A percentile compares a stretch with the other conserved stretches of the same genome.
These are phyloP conservation scores for Drosophila gunungcola DNA, from an alignment of 1,140 invertebrate genomes.

Conservation along the genomic window DNA sequence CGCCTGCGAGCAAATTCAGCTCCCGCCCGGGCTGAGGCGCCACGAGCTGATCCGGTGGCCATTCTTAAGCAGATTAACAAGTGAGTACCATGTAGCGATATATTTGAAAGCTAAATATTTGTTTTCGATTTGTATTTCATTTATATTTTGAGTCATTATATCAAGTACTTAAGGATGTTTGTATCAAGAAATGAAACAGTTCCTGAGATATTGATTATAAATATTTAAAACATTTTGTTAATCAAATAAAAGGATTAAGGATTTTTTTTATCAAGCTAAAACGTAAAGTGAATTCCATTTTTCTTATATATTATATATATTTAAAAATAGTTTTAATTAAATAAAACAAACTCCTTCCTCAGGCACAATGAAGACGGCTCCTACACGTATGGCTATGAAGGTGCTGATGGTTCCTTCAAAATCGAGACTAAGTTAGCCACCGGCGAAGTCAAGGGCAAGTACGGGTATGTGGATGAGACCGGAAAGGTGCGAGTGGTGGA, in stretches of 20 bases:
- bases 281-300: too few relatives aligned
- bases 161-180: too few relatives aligned
- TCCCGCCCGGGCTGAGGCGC: conserved; percentile 84
- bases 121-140: neutral
- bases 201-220: too few relatives aligned
- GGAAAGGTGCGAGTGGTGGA: conserved; percentile 92
- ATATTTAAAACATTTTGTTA: too few relatives aligned
- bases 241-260: too few relatives aligned
- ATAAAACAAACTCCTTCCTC: conserved; percentile 4
- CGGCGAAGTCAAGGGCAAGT: conserved; percentile 93
- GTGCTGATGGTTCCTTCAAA: conserved; percentile 93
- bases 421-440: conserved; percentile 92
- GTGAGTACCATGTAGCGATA: conserved; percentile 75
- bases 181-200: too few relatives aligned
- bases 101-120: too few relatives aligned
- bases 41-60: conserved; percentile 89
- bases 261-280: too few relatives aligned
- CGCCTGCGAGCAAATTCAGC: conserved; percentile 84
- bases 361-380: conserved; percentile 94
- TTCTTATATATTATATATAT: too few relatives aligned
- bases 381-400: conserved; percentile 94
- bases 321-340: neutral
- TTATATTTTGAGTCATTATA: neutral
- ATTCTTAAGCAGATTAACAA: conserved; percentile 94
- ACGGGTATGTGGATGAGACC: conserved; percentile 93